These are phyloP conservation scores for Aurelia sp. DNA, from an alignment of 30 jellyfish, hydroid and myxozoan species.

Conservation along the genomic window DNA sequence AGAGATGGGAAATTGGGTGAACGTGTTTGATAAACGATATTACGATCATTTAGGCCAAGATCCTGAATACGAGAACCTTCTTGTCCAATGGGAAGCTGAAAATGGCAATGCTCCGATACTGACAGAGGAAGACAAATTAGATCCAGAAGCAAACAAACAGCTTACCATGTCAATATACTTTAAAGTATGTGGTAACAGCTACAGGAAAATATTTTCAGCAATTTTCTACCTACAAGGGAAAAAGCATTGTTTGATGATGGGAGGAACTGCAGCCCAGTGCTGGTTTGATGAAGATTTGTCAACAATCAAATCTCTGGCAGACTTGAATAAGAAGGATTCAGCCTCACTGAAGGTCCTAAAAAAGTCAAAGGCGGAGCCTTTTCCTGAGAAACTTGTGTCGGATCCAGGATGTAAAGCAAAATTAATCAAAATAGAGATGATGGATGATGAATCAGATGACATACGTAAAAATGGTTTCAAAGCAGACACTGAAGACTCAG, in stretches of 20 bases:
- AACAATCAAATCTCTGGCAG: conserved; percentile 14
- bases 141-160: conserved; percentile 17
- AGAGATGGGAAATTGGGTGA: conserved; percentile 10
- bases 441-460: conserved; percentile 2
- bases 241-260: conserved; percentile 15
- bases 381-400: too few species aligned
- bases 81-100: conserved; percentile 22
- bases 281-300: conserved; percentile 28
- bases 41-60: conserved; percentile 31
- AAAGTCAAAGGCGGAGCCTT: conserved; percentile 8
- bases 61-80: not conserved
- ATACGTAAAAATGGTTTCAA: not conserved
- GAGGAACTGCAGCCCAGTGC: conserved; percentile 25
- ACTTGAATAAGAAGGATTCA: conserved; percentile 7
- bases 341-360: not conserved
- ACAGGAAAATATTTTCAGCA: conserved; percentile 18
- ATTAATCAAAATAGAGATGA: not conserved
- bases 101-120: conserved; percentile 18
- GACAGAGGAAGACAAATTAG: conserved; percentile 12
- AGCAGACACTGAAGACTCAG: conserved; percentile 27
- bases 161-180: conserved; percentile 5
- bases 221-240: conserved; percentile 19
- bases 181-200: not conserved
- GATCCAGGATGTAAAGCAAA: conserved; percentile 32
- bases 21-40: conserved; percentile 14